phyloP scores from a whole-genome alignment of 2,888 invertebrate species.

The Mythimna ferrago region DNA sequence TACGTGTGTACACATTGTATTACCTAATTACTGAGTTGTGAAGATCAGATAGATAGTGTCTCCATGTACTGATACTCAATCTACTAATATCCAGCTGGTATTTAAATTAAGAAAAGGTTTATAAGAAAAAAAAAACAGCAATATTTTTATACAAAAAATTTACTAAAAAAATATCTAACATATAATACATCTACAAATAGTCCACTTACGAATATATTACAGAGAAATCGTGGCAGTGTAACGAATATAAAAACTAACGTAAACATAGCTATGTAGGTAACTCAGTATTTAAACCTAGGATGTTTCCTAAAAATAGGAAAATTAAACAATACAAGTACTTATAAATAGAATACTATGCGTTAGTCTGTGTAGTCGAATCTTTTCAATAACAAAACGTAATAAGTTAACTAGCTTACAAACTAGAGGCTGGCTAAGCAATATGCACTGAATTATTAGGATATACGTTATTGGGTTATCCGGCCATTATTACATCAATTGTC shows the following conservation, averaged over 20 bases:
- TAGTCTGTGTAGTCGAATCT: slow-evolving; percentile 65
- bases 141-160: slow-evolving; percentile 77
- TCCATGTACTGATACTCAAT: too few species aligned
- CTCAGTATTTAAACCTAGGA: slow-evolving; percentile 73
- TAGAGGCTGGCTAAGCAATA: slow-evolving; percentile 44
- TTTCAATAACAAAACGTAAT: slow-evolving; percentile 74
- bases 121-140: slow-evolving; percentile 21
- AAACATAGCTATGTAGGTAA: slow-evolving; percentile 79
- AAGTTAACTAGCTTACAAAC: slow-evolving; percentile 71
- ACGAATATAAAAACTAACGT: slow-evolving; percentile 68
- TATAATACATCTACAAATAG: slow-evolving; percentile 74
- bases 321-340: slow-evolving; percentile 59
- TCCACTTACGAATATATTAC: slow-evolving; percentile 81
- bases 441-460: slow-evolving; percentile 22
- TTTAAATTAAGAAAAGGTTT: too few species aligned
- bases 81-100: too few species aligned
- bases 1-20: too few species aligned
- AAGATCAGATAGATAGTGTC: too few species aligned
- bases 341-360: slow-evolving; percentile 67
- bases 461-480: neutral
- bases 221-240: slow-evolving; percentile 80
- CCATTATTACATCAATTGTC: too few species aligned
- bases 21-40: too few species aligned
- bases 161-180: slow-evolving; percentile 80
- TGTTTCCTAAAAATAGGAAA: slow-evolving; percentile 67